Evolutionary conservation across 2,888 invertebrate species (phyloP), one percentile per base, ranked within the genome.

Genomic region (Griposia aprilina): DNA sequence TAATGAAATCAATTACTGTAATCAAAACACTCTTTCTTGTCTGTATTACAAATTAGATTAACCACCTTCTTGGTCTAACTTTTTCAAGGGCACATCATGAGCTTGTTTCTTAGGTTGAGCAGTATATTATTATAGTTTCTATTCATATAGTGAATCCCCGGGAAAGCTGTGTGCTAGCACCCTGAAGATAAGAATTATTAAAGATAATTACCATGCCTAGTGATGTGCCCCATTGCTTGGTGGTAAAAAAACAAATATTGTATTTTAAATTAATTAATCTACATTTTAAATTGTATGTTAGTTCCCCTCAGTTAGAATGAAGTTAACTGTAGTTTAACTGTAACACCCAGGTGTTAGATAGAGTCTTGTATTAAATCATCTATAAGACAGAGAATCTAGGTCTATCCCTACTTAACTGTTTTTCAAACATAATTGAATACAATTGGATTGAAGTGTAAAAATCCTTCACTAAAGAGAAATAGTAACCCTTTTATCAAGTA

Each of bases 21-120:
- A 65, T 60, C 59, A 73, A 55, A 45, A 79, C 30, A 72, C n/a
- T 23, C 7, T 20, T 62, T 57, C 36, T 26, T 57, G 20, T 36
- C 13, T 73, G 26, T 30, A 17, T 23, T 52, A 26, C 36, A 66
- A 66, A 72, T 72, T 48, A 65, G 20, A 36, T 50, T 72, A 30
- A 69, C 17, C 52, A n/a, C 11, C 5, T 45, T 30, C 17, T 66
- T 59, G 20, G 17, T 55, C 8, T 10, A 41, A 41, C 41, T 41
- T 11, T 74, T 50, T 26, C 20, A 30, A 36, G 26, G 41, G 13
- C 3, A 17, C 1, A n/a, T 55, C 10, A 45, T 26, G 60, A 13
- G 17, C 11, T 66, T 65, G 20, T 57, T 48, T 69, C 11, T 48
- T 8, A 17, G 11, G 30, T 59, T 30, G 17, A 48, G 17, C 1